Conservation (phyloP, 2,888 invertebrate species). For the Heteropelma amictum region DNA sequence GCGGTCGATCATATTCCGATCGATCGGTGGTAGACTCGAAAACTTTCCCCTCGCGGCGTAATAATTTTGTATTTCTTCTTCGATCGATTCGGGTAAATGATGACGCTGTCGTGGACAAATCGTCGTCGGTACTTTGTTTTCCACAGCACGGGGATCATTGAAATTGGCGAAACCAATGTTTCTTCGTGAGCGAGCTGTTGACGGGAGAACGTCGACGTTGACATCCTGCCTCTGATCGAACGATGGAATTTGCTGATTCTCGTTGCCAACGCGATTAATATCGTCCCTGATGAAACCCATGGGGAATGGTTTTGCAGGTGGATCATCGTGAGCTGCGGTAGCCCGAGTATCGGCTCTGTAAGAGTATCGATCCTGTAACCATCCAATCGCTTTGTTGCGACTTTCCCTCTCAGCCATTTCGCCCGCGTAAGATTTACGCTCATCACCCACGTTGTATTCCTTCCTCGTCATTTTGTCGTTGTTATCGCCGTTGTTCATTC, state of each 20-base stretch:
- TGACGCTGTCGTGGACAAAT: slow-evolving; percentile 40
- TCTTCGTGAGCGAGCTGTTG: slow-evolving; percentile 18
- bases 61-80: slow-evolving; percentile 49
- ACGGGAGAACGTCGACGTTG: slow-evolving; percentile 17
- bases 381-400: slow-evolving; percentile 63
- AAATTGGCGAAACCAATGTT: slow-evolving; percentile 42
- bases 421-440: slow-evolving; percentile 29
- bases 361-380: slow-evolving; percentile 68
- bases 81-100: slow-evolving; percentile 23
- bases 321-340: background rate
- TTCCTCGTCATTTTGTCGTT: background rate
- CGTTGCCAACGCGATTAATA: slow-evolving; percentile 36
- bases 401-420: slow-evolving; percentile 55
- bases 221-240: slow-evolving; percentile 48
- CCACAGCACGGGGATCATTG: background rate
- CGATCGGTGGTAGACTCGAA: slow-evolving; percentile 38
- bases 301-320: slow-evolving; percentile 43
- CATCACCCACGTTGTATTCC: background rate
- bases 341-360: slow-evolving; percentile 52
- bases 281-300: slow-evolving; percentile 62
- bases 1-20: slow-evolving; percentile 69
- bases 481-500: background rate
- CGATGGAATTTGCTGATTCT: slow-evolving; percentile 42
- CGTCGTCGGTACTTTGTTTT: slow-evolving; percentile 13
- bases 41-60: slow-evolving; percentile 2